Evolutionary conservation across 2,113 vertebrate species (phyloP), one percentile per base, ranked within the genome.

Genomic region (Erythrocercus mccallii): DNA sequence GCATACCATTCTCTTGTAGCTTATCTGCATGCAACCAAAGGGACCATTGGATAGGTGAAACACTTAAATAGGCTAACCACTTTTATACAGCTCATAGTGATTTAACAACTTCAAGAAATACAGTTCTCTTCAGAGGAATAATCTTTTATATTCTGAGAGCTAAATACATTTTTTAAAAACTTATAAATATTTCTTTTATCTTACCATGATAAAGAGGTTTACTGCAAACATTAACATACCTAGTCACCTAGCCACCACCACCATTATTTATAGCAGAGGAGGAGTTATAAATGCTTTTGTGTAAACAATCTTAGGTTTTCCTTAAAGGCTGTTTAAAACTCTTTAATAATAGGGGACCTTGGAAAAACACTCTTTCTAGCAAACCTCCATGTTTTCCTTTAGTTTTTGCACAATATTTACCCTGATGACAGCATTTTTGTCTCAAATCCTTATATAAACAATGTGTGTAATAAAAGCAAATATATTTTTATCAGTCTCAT

Each of bases 301-400:
- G 85, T 98, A 98, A 98, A 97, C 93, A 98, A 91, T 77, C 81
- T 79, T 30, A 95, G 93, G 79, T 97, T 96, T 97, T 94, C 60
- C 38, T 53, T 95, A 97, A 97, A 97, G 94, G 83, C 68, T 96
- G 69, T 95, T 97, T 97, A 96, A 97, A 93, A 96, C 51, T 71
- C 68, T 85, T 91, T 72, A 96, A 87, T 94, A 94, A 71, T 83
- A 94, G 77, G 35, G 35, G 68, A 88, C 54, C 79, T 94, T 93
- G 74, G 72, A 88, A 91, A 95, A 94, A 74, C 89, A 88, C 37
- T 5, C 15, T 96, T 93, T 92, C 95, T 97, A 97, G 94, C 77
- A 97, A 97, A 94, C 90, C 81, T 97, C 93, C 86, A 31, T 81
- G 58, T 97, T 97, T 79, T 83, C 48, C 80, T 95, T 94, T 79